Evolutionary conservation across 2,888 invertebrate genomes (phyloP).

Genomic region (Lycia hirtaria): DNA sequence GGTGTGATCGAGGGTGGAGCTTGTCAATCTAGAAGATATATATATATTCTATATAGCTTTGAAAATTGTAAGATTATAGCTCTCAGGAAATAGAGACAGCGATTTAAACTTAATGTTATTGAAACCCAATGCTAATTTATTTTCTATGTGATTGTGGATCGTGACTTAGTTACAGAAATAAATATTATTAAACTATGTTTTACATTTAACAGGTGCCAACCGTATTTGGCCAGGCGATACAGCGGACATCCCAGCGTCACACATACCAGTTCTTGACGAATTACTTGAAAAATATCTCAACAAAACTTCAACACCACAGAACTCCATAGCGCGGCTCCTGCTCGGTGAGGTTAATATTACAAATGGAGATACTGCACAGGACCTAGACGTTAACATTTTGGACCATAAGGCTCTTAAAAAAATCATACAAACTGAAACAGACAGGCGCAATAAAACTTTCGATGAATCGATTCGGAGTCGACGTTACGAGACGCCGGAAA

Average conservation of each 20-base stretch:
- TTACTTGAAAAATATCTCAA: background rate
- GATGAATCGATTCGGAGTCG: background rate
- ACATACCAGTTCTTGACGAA: background rate
- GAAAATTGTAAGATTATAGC: too few species aligned
- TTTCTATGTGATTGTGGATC: too few species aligned
- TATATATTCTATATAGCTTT: too few species aligned
- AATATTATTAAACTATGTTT: background rate
- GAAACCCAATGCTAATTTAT: too few species aligned
- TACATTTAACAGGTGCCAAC: background rate
- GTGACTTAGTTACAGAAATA: too few species aligned
- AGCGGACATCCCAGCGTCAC: background rate
- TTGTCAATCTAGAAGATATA: too few species aligned
- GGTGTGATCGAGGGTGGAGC: too few species aligned
- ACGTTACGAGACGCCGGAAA: background rate
- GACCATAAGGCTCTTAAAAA: background rate
- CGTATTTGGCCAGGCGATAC: background rate
- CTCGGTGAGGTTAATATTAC: background rate
- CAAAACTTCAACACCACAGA: background rate
- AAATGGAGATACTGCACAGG: background rate
- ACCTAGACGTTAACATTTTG: constrained; percentile 1
- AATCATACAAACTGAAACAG: background rate
- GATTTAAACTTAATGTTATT: too few species aligned
- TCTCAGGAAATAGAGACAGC: too few species aligned
- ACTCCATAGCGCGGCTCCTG: background rate
- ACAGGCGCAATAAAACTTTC: too few species aligned